Conservation (phyloP, 2,888 invertebrate species). For the Dinocampus coccinellae region DNA sequence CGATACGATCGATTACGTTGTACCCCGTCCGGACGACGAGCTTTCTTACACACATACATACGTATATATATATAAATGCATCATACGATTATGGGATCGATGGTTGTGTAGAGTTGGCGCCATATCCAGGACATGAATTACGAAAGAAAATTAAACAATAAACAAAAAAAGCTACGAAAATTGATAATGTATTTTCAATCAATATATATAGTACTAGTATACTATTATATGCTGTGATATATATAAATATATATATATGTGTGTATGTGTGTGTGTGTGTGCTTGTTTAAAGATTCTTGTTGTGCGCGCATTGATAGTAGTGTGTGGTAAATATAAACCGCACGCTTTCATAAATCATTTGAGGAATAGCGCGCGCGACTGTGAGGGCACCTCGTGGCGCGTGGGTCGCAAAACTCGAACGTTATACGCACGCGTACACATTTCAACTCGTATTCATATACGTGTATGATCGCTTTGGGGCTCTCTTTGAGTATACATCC, state of each 20-base stretch:
- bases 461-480: constrained; percentile 11
- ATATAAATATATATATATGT: background rate
- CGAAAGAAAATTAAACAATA: background rate
- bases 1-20: constrained; percentile 44
- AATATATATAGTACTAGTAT: background rate
- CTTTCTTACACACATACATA: background rate
- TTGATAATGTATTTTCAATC: constrained; percentile 2
- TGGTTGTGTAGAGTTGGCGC: constrained; percentile 17
- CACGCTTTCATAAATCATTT: constrained; percentile 31
- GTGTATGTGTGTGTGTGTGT: background rate
- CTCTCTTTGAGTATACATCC: background rate
- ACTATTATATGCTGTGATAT: background rate
- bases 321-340: constrained; percentile 29
- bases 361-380: constrained; percentile 22
- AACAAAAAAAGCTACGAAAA: background rate
- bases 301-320: constrained; percentile 2
- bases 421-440: background rate
- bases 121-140: constrained; percentile 9
- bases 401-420: constrained; percentile 27
- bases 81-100: background rate
- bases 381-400: constrained; percentile 24
- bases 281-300: constrained; percentile 7
- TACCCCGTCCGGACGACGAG: constrained; percentile 16
- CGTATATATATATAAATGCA: background rate
- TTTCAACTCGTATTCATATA: background rate